Percentiles rank a stretch among this genome's conserved stretches.
phyloP scores from a whole-genome alignment of 2,888 invertebrate genomes.

The Acrobeloides nanus region DNA sequence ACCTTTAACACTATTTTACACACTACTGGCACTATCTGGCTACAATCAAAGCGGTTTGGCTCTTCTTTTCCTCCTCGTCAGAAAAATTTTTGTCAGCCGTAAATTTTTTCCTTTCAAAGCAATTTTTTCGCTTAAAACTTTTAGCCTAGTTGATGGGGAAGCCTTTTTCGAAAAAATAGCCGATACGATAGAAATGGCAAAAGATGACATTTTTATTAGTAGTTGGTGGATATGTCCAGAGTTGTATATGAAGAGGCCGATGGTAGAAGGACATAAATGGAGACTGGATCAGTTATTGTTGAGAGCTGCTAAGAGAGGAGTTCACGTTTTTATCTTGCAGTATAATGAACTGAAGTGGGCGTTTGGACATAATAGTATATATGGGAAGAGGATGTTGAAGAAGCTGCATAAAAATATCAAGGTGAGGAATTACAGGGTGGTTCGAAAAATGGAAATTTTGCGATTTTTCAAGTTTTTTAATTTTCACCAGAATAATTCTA shows the following conservation, averaged over 20 bases:
- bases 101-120: background rate
- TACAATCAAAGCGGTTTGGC: conserved; percentile 68
- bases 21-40: conserved; percentile 38
- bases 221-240: conserved; percentile 77
- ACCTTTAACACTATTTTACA: conserved; percentile 46
- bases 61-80: conserved; percentile 79
- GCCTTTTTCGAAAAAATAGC: conserved; percentile 48
- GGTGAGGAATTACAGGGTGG: conserved; percentile 50
- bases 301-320: conserved; percentile 49
- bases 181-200: conserved; percentile 61
- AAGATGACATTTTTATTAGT: conserved; percentile 91
- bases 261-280: conserved; percentile 55
- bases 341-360: conserved; percentile 97
- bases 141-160: conserved; percentile 48
- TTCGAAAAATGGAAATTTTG: conserved; percentile 1
- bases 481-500: too few species aligned
- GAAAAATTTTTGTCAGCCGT: conserved; percentile 68
- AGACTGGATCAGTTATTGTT: conserved; percentile 55
- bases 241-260: conserved; percentile 57
- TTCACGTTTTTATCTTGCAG: conserved; percentile 72
- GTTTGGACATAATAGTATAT: conserved; percentile 86
- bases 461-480: too few species aligned
- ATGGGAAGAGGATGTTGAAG: conserved; percentile 79
- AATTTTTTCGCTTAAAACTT: background rate
- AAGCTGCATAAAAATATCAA: conserved; percentile 61